phyloP scores from a whole-genome alignment of 2,888 invertebrate genomes.

The Eutolmus rufibarbis region DNA sequence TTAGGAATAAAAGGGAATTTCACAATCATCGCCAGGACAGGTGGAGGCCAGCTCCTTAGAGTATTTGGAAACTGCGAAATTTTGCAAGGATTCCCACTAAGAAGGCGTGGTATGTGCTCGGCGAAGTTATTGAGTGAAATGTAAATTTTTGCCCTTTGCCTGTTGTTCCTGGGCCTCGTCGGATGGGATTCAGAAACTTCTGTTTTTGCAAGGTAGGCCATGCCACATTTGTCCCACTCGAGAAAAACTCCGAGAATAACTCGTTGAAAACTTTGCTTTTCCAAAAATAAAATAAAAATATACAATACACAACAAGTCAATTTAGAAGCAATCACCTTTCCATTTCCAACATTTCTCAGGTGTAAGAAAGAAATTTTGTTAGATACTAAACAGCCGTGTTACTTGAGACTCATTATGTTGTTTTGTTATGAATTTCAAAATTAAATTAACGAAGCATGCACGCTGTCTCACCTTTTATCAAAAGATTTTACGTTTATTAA shows the following conservation, averaged over 20 bases:
- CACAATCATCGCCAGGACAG: neutral
- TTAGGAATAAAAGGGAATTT: neutral
- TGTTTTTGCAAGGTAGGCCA: neutral
- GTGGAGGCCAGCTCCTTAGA: neutral
- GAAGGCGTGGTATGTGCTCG: neutral
- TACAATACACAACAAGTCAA: too few species aligned
- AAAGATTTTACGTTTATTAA: too few species aligned
- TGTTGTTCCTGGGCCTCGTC: neutral
- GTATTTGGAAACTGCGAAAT: neutral
- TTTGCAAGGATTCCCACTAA: neutral
- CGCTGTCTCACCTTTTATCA: too few species aligned
- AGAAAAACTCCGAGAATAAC: neutral
- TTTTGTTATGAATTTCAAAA: too few species aligned
- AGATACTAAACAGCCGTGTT: too few species aligned
- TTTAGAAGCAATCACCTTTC: too few species aligned
- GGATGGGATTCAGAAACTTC: neutral
- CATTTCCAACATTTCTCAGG: too few species aligned
- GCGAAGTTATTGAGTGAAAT: neutral
- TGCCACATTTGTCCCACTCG: neutral
- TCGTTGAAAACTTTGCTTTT: neutral
- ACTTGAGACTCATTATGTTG: too few species aligned
- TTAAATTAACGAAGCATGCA: too few species aligned
- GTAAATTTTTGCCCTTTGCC: neutral
- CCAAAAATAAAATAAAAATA: neutral
- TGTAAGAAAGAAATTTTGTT: too few species aligned